Percentiles rank a stretch among this genome's conserved stretches.
These are phyloP conservation scores for Nephotettix cincticeps DNA, from an alignment of 1,140 invertebrate genomes.

Conservation along the genomic window DNA sequence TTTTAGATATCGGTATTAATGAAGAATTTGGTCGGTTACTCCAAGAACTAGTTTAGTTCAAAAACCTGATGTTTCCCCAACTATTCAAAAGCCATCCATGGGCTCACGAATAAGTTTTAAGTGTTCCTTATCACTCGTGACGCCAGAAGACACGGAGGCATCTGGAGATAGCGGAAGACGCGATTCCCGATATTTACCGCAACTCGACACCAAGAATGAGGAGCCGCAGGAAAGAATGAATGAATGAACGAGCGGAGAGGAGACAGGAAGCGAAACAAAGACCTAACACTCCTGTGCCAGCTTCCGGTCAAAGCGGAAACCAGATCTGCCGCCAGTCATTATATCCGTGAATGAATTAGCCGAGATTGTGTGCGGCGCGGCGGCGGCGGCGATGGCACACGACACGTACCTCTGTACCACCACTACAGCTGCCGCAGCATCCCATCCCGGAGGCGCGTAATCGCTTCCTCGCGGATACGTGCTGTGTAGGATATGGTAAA, in stretches of 20 bases:
- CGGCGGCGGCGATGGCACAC: not conserved
- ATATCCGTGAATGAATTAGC: slow-evolving; percentile 15
- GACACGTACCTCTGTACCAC: not conserved
- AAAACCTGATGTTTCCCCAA: too few relatives aligned
- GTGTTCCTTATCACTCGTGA: too few relatives aligned
- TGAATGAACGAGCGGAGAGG: not conserved
- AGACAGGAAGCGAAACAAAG: slow-evolving; percentile 14
- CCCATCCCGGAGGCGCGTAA: not conserved
- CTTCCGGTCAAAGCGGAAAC: slow-evolving; percentile 21
- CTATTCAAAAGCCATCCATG: too few relatives aligned
- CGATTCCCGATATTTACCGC: not conserved
- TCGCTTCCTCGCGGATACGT: too few relatives aligned
- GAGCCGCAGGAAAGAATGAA: not conserved
- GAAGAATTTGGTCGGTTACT: too few relatives aligned
- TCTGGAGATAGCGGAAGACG: not conserved
- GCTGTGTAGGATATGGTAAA: too few relatives aligned
- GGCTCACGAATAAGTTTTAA: too few relatives aligned
- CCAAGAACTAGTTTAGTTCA: too few relatives aligned
- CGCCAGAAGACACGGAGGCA: too few relatives aligned
- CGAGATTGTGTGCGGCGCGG: not conserved
- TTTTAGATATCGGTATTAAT: too few relatives aligned
- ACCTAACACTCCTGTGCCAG: slow-evolving; percentile 2
- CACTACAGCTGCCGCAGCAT: not conserved
- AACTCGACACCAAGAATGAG: too few relatives aligned
- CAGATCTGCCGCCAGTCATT: slow-evolving; percentile 9